These are phyloP conservation scores for Diaperis boleti DNA, from an alignment of 2,888 invertebrate genomes.

Conservation along the genomic window DNA sequence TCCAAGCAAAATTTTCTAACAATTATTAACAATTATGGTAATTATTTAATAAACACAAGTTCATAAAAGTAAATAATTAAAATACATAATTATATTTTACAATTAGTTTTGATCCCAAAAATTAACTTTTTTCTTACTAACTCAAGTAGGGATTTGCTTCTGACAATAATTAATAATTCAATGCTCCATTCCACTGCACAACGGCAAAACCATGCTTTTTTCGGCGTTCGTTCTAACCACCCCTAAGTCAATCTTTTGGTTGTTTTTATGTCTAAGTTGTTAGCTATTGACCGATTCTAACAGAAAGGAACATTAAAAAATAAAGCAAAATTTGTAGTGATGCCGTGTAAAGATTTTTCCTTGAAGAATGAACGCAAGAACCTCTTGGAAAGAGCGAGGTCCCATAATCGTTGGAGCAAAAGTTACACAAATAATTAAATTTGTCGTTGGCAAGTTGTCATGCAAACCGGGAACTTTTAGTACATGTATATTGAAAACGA, in stretches of 20 bases:
- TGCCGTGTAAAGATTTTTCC: background rate
- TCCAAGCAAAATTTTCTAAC: constrained; percentile 7
- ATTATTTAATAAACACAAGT: constrained; percentile 23
- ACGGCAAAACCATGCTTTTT: too few species aligned
- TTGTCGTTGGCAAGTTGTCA: constrained; percentile 38
- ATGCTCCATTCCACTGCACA: too few species aligned
- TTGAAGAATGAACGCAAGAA: background rate
- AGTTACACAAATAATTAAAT: constrained; percentile 40
- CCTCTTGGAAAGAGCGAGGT: background rate
- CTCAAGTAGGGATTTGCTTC: too few species aligned
- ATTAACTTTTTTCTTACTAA: too few species aligned
- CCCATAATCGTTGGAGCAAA: constrained; percentile 1
- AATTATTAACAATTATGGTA: too few species aligned
- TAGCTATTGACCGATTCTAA: background rate
- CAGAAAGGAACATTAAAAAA: background rate
- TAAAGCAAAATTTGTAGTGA: background rate
- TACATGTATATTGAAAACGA: constrained; percentile 35
- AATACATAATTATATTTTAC: too few species aligned
- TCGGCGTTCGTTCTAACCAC: background rate
- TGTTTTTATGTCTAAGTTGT: background rate
- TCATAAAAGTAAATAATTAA: constrained; percentile 13
- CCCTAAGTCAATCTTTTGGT: background rate
- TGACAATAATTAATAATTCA: too few species aligned
- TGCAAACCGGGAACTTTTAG: constrained; percentile 33
- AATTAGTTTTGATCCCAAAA: too few species aligned